Evolutionary conservation across 2,113 vertebrate genomes (phyloP).

Genomic region (Vidua macroura): DNA sequence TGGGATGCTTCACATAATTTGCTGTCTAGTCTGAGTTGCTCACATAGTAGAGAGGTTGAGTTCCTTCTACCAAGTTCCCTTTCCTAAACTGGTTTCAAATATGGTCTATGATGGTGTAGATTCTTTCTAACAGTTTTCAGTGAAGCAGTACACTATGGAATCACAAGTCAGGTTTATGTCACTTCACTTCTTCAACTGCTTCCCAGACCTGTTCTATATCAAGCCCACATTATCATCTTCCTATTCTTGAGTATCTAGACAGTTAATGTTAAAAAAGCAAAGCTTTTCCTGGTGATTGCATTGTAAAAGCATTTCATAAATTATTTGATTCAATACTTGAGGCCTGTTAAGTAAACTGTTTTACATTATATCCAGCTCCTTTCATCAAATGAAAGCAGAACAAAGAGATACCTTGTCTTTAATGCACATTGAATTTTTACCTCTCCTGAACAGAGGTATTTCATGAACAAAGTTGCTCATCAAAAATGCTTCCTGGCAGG

Average conservation of each 20-base stretch:
- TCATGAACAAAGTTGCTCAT: background rate
- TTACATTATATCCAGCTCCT: background rate
- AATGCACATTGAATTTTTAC: background rate
- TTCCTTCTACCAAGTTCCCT: background rate
- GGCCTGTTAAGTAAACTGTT: background rate
- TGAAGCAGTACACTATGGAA: background rate
- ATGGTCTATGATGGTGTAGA: background rate
- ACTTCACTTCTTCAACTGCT: constrained; percentile 29
- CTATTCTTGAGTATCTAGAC: constrained; percentile 21
- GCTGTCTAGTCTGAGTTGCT: background rate
- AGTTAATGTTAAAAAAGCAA: constrained; percentile 3
- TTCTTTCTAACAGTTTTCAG: background rate
- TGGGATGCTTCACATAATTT: background rate
- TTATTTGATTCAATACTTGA: background rate
- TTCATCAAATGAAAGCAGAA: background rate
- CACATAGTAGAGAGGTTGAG: background rate
- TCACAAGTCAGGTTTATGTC: constrained; percentile 43
- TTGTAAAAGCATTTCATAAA: constrained; percentile 1
- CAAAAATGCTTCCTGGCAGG: background rate
- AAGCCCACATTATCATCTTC: constrained; percentile 11
- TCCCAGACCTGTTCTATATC: constrained; percentile 34
- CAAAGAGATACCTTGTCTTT: background rate
- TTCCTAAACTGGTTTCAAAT: background rate
- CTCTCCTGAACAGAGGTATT: background rate
- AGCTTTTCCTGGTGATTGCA: background rate